Evolutionary conservation across 2,888 invertebrate species (phyloP).

Genomic region (Aphidoletes aphidimyza): DNA sequence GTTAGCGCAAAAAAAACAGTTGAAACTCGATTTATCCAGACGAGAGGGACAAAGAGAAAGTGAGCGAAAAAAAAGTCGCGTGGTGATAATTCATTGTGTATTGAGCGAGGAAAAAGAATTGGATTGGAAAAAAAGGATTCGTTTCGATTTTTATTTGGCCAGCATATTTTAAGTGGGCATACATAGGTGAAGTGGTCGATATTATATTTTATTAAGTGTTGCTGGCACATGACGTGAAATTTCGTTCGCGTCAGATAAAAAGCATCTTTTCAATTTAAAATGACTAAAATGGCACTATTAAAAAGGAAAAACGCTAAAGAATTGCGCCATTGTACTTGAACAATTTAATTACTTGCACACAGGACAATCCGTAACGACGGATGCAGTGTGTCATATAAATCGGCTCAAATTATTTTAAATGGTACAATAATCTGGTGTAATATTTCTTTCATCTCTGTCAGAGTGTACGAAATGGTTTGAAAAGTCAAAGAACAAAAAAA

Average conservation of each 20-base stretch:
- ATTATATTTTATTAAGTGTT: background rate
- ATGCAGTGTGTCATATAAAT: constrained; percentile 28
- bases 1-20: background rate
- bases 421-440: constrained; percentile 42
- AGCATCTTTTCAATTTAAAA: background rate
- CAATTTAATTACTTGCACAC: constrained; percentile 48
- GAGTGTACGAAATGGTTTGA: background rate
- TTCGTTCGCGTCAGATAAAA: background rate
- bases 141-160: background rate
- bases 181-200: background rate
- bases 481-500: background rate
- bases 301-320: background rate
- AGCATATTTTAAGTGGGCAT: background rate
- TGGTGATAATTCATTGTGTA: constrained; percentile 32
- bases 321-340: constrained; percentile 45
- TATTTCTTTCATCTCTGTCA: background rate
- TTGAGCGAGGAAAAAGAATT: background rate
- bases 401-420: constrained; percentile 44
- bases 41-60: background rate
- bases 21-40: background rate
- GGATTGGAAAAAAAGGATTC: background rate
- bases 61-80: background rate
- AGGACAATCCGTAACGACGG: background rate
- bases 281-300: constrained; percentile 25
- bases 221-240: background rate